These are phyloP conservation scores for Pangasianodon hypophthalmus DNA, from an alignment of 2,113 vertebrate genomes.

Conservation along the genomic window DNA sequence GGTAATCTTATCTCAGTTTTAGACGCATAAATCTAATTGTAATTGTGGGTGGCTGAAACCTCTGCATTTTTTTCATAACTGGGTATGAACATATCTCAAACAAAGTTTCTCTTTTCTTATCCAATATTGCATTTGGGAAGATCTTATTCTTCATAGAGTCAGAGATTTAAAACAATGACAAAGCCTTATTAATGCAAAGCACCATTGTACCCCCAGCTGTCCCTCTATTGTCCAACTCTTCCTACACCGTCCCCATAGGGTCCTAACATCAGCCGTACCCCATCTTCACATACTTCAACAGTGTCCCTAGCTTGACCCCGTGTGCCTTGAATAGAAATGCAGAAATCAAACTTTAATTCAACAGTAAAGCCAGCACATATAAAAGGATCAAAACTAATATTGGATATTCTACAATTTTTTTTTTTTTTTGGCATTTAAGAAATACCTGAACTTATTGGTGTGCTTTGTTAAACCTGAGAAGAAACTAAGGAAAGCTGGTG, in stretches of 20 bases:
- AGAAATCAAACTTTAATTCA: conserved; percentile 3
- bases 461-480: conserved; percentile 21
- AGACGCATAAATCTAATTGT: conserved; percentile 34
- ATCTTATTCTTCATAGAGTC: conserved; percentile 10
- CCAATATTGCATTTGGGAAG: neutral
- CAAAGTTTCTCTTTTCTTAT: conserved; percentile 2
- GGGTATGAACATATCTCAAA: conserved; percentile 24
- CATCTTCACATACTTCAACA: neutral
- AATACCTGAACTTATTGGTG: neutral
- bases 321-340: neutral
- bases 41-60: conserved; percentile 41
- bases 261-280: neutral
- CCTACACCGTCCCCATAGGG: neutral
- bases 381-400: neutral
- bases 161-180: neutral
- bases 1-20: conserved; percentile 27
- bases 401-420: neutral
- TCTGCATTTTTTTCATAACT: conserved; percentile 9
- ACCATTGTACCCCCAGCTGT: neutral
- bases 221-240: neutral
- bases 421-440: neutral
- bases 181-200: neutral
- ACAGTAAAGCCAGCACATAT: neutral
- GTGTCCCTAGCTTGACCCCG: neutral
- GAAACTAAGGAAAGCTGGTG: conserved; percentile 23